These are phyloP conservation scores for Podilymbus podiceps DNA, from an alignment of 2,113 vertebrate genomes.

Conservation along the genomic window DNA sequence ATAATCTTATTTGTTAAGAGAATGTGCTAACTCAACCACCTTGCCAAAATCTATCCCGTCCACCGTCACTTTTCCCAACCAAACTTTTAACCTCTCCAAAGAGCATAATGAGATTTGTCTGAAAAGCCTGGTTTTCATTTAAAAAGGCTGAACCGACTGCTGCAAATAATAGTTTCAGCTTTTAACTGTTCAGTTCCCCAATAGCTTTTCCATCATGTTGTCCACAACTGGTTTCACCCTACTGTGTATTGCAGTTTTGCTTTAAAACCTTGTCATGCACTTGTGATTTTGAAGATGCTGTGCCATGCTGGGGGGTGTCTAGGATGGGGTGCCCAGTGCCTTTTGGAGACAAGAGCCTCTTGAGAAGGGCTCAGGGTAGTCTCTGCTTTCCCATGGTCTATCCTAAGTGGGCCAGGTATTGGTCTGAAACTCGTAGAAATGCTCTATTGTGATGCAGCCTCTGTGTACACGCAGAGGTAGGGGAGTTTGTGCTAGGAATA, in stretches of 20 bases:
- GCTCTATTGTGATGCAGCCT: background rate
- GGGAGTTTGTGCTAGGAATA: background rate
- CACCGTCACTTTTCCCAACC: background rate
- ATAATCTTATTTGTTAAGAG: background rate
- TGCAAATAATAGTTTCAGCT: background rate
- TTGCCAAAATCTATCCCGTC: background rate
- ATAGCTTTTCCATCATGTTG: background rate
- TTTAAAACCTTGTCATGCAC: background rate
- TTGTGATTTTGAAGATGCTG: background rate
- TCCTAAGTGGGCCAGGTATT: background rate
- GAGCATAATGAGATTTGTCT: background rate
- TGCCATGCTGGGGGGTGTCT: background rate
- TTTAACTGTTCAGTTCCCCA: background rate
- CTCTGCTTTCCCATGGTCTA: background rate
- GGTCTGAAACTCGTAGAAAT: background rate
- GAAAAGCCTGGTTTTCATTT: constrained; percentile 6
- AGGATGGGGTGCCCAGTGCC: background rate
- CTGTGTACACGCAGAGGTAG: background rate
- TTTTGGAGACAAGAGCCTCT: background rate
- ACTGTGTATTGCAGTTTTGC: background rate
- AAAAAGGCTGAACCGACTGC: background rate
- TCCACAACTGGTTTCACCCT: background rate
- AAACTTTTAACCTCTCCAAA: background rate
- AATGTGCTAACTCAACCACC: background rate
- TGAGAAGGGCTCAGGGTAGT: background rate